Evolutionary conservation across 2,113 vertebrate species (phyloP).

Genomic region (Pterophyllum scalare): DNA sequence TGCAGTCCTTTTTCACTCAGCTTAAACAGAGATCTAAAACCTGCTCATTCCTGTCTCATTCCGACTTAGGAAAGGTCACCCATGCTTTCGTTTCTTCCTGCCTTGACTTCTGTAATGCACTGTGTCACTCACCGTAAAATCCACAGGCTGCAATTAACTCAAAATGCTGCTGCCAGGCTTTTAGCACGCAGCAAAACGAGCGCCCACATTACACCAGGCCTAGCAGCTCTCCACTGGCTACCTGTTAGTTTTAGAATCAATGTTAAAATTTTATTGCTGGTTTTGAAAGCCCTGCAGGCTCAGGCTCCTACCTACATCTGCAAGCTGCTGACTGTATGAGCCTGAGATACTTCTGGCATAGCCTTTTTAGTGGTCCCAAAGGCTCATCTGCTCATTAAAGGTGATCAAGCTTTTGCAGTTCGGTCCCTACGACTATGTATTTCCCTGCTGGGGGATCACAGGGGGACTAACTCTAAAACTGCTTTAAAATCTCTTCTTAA

Average conservation of each 20-base stretch:
- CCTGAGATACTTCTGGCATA: too few relatives aligned
- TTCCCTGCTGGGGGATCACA: too few relatives aligned
- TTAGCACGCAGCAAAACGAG: neutral
- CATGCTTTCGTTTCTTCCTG: neutral
- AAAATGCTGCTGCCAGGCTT: neutral
- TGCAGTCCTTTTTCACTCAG: neutral
- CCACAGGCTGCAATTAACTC: neutral
- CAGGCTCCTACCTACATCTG: neutral
- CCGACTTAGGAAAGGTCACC: neutral
- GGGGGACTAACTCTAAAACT: too few relatives aligned
- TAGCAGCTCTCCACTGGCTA: neutral
- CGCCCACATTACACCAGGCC: neutral
- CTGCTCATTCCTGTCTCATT: neutral
- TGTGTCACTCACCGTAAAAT: neutral
- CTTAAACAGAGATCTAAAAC: neutral
- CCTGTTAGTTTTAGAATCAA: conserved; percentile 8
- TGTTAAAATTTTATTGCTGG: neutral
- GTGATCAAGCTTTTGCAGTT: too few relatives aligned
- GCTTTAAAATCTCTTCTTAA: too few relatives aligned
- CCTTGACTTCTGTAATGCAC: neutral
- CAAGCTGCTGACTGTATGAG: neutral
- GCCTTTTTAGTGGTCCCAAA: too few relatives aligned
- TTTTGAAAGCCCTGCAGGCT: neutral
- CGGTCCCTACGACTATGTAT: too few relatives aligned
- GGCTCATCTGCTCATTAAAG: too few relatives aligned